These are phyloP conservation scores for Cepphus grylle DNA, from an alignment of 2,113 vertebrate genomes.

Conservation along the genomic window DNA sequence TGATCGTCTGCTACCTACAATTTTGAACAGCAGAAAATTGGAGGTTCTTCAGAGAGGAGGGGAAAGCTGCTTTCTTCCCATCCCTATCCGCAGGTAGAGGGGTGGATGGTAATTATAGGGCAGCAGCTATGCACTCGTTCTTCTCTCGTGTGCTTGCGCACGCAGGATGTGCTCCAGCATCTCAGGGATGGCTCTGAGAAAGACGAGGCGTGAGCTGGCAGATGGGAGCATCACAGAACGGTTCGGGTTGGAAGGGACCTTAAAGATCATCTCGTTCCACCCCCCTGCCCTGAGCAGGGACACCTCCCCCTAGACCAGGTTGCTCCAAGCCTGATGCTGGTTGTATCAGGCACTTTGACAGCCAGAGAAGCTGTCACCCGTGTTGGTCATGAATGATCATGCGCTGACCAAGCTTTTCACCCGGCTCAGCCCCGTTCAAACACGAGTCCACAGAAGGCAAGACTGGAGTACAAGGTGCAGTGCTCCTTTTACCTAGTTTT, in stretches of 20 bases:
- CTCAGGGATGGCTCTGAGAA: neutral
- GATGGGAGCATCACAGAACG: neutral
- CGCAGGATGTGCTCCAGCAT: neutral
- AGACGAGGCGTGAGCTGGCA: neutral
- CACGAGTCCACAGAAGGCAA: neutral
- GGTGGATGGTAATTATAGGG: neutral
- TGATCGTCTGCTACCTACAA: neutral
- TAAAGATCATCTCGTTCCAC: neutral
- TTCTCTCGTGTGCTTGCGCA: neutral
- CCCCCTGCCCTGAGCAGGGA: neutral
- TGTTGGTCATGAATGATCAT: neutral
- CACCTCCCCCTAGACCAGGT: neutral
- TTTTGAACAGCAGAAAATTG: constrained; percentile 14
- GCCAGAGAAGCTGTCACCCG: neutral
- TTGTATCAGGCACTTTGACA: neutral
- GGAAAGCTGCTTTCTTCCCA: neutral
- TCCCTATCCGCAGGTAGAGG: constrained; percentile 14
- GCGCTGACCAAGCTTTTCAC: neutral
- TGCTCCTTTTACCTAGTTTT: neutral
- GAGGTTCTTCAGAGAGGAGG: neutral
- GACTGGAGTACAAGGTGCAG: neutral
- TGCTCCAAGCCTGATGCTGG: neutral
- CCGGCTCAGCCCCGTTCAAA: neutral
- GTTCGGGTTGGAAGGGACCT: neutral
- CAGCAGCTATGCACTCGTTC: neutral